Conservation (phyloP, 2,888 invertebrate species). For the Coecobrya sp. region DNA sequence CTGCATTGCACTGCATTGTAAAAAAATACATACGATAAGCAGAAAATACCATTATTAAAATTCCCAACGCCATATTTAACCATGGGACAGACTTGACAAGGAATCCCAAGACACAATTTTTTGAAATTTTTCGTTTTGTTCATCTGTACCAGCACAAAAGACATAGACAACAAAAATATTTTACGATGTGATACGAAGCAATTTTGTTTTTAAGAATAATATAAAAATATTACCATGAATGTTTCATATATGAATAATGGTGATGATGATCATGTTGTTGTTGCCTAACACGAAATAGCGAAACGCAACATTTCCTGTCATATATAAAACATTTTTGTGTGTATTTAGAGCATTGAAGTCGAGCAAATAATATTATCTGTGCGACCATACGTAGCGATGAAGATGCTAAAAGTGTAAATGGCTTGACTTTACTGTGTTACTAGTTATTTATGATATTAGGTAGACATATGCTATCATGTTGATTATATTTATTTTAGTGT, state of each 20-base stretch:
- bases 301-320: constrained; percentile 33
- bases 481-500: neutral
- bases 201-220: neutral
- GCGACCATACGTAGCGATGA: neutral
- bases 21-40: neutral
- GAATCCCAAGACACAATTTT: constrained; percentile 35
- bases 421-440: neutral
- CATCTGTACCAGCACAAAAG: neutral
- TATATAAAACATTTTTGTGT: neutral
- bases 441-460: neutral
- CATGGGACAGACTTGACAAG: constrained; percentile 48
- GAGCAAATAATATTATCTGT: constrained; percentile 4
- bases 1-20: constrained; percentile 32
- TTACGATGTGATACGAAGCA: neutral
- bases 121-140: constrained; percentile 3
- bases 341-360: constrained; percentile 49
- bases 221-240: neutral
- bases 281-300: constrained; percentile 1
- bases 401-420: neutral
- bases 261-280: neutral
- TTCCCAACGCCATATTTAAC: constrained; percentile 26
- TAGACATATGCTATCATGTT: neutral
- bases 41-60: constrained; percentile 3
- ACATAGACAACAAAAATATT: neutral
- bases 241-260: neutral